Conservation (phyloP, 2,797 vertebrate genomes). For the Gallirallus australis region DNA sequence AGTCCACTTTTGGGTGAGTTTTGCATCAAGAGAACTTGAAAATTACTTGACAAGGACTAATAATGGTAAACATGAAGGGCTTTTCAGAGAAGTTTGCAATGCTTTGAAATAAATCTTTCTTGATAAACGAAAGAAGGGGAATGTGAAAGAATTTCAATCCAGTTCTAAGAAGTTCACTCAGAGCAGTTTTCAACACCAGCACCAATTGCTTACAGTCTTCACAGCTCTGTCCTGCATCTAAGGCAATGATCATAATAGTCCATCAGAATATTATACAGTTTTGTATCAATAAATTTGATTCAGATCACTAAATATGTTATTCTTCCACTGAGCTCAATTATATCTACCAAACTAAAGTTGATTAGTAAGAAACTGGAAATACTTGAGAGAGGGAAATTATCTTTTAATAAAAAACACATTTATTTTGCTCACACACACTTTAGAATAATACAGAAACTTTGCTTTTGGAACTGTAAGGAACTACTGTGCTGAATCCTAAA, state of each 20-base stretch:
- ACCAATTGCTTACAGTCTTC: too few relatives aligned
- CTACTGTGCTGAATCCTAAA: constrained; percentile 48
- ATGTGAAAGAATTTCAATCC: background rate
- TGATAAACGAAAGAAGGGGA: background rate
- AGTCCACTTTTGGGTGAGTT: constrained; percentile 33
- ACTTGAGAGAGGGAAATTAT: background rate
- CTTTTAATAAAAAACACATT: background rate
- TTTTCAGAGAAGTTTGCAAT: background rate
- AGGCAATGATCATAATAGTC: background rate
- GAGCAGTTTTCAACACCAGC: too few relatives aligned
- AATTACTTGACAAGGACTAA: constrained; percentile 26
- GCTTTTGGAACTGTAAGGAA: background rate
- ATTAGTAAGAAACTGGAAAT: background rate
- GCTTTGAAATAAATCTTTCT: background rate
- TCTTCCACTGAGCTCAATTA: background rate
- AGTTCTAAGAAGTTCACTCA: too few relatives aligned
- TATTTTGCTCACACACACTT: background rate
- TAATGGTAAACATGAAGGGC: background rate
- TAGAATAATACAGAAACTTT: background rate
- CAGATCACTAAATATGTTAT: background rate
- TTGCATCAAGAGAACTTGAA: constrained; percentile 21
- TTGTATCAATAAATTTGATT: background rate
- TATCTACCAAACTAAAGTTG: background rate
- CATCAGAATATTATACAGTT: background rate
- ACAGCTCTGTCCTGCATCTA: background rate